phyloP scores from a whole-genome alignment of 2,797 vertebrate genomes.

The Aplochiton taeniatus region DNA sequence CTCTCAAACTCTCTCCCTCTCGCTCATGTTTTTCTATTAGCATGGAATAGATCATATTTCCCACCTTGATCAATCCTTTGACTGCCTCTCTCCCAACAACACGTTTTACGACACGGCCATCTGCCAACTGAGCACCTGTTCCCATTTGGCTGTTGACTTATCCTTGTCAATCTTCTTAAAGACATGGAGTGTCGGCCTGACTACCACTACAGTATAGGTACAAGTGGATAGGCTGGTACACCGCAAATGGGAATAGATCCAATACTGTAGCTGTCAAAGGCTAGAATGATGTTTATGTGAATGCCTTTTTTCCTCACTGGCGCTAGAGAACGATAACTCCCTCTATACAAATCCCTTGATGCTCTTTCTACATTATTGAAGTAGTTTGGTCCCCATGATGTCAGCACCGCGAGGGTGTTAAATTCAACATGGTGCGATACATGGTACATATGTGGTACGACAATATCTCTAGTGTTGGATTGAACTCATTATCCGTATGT shows the following conservation, averaged over 20 bases:
- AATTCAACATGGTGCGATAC: too few species aligned
- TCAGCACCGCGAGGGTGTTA: too few species aligned
- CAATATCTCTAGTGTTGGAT: background rate
- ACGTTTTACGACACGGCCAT: background rate
- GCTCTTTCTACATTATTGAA: too few species aligned
- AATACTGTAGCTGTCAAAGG: constrained; percentile 1
- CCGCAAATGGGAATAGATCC: background rate
- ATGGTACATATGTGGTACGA: background rate
- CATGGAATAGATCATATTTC: too few species aligned
- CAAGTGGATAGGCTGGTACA: background rate
- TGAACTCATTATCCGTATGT: background rate
- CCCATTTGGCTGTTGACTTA: background rate
- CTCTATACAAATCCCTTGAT: too few species aligned
- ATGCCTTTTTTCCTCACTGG: too few species aligned
- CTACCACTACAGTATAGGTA: background rate
- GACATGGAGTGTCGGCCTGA: background rate
- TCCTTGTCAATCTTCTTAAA: background rate
- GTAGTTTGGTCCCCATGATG: too few species aligned
- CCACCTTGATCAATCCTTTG: background rate
- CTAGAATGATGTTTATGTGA: background rate
- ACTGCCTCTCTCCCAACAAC: background rate
- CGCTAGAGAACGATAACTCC: too few species aligned
- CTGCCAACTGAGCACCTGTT: background rate
- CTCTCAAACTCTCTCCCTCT: background rate
- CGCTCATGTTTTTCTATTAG: background rate